A percentile compares a stretch with the other conserved stretches of the same genome.
Evolutionary conservation across 2,797 vertebrate species (phyloP).

Genomic region (Falco concolor): DNA sequence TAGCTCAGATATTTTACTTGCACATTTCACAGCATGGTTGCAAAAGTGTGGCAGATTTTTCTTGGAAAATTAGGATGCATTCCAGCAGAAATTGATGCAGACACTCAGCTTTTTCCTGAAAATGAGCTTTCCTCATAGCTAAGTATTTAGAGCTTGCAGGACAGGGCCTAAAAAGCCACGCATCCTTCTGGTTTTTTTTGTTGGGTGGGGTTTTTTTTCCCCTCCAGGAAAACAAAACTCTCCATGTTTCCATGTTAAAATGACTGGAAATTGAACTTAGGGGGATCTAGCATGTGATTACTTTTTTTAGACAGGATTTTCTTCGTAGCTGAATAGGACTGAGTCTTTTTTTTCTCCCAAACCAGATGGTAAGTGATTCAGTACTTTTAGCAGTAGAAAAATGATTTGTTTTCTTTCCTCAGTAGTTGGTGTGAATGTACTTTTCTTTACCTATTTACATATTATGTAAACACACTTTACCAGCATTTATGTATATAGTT

Average conservation of each 20-base stretch:
- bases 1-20: not conserved
- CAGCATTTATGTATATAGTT: not conserved
- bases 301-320: slow-evolving; percentile 58
- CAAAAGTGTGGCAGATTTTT: not conserved
- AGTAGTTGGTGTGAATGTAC: slow-evolving; percentile 51
- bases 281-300: slow-evolving; percentile 30
- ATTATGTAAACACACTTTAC: slow-evolving; percentile 33
- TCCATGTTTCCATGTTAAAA: not conserved
- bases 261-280: slow-evolving; percentile 15
- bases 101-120: not conserved
- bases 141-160: not conserved
- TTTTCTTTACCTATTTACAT: slow-evolving; percentile 65
- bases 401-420: slow-evolving; percentile 53
- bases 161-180: not conserved
- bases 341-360: not conserved
- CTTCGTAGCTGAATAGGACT: slow-evolving; percentile 36
- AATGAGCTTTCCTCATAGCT: not conserved
- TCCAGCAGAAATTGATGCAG: not conserved
- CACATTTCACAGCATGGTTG: not conserved
- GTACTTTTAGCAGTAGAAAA: slow-evolving; percentile 47
- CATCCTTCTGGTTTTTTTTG: not conserved
- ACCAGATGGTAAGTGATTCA: slow-evolving; percentile 63
- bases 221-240: not conserved
- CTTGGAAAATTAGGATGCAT: not conserved
- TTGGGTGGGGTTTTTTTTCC: not conserved